Evolutionary conservation across 2,888 invertebrate genomes (phyloP).

Genomic region (Cryptophagus acutangulus): DNA sequence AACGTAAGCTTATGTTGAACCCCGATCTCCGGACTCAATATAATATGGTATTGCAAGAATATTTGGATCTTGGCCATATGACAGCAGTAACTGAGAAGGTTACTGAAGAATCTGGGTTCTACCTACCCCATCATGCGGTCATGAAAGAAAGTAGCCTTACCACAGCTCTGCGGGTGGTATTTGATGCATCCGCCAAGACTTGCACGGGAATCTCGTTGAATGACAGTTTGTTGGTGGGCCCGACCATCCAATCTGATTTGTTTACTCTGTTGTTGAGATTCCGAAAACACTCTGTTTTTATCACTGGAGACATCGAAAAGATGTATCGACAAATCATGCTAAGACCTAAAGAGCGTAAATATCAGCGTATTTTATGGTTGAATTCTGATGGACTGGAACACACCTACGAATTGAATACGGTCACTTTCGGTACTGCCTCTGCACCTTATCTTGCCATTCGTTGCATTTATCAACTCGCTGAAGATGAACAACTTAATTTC

Average conservation of each 20-base stretch:
- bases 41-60: background rate
- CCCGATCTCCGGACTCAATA: no score
- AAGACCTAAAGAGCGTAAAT: background rate
- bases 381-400: background rate
- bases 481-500: background rate
- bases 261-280: background rate
- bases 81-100: background rate
- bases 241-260: slow-evolving; percentile 1
- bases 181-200: background rate
- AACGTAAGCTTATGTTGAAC: no score
- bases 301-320: background rate
- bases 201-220: background rate
- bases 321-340: slow-evolving; percentile 5
- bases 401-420: slow-evolving; percentile 6
- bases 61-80: slow-evolving; percentile 2
- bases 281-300: background rate
- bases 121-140: slow-evolving; percentile 3
- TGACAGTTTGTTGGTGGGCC: background rate
- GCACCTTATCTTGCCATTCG: slow-evolving; percentile 4
- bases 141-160: background rate
- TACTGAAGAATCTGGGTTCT: background rate
- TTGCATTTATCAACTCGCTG: slow-evolving; percentile 6
- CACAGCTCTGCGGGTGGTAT: slow-evolving; percentile 2
- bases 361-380: slow-evolving; percentile 1
- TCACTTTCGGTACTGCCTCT: slow-evolving; percentile 9